Conservation (phyloP, 2,113 vertebrate species). For the Ranitomeya variabilis region DNA sequence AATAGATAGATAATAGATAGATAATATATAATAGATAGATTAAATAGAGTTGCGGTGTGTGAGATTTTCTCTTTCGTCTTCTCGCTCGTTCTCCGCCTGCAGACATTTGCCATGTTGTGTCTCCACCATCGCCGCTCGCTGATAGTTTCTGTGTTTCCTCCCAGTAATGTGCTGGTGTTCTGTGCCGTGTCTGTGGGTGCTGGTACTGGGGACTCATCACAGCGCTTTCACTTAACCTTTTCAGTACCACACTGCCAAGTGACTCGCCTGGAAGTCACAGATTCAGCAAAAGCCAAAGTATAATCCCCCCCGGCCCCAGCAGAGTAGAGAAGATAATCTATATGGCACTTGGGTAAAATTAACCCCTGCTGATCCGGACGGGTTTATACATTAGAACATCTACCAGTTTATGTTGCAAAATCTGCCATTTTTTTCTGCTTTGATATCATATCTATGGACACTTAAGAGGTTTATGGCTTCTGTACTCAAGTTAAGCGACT, state of each 20-base stretch:
- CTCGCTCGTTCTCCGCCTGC: neutral
- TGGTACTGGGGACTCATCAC: neutral
- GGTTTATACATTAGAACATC: neutral
- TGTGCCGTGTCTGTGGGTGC: neutral
- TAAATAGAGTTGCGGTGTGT: neutral
- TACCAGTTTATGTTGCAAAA: neutral
- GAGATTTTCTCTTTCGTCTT: too few species aligned
- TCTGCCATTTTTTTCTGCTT: neutral
- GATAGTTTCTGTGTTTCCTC: neutral
- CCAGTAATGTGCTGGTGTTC: neutral
- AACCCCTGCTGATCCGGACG: neutral
- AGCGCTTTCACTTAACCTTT: neutral
- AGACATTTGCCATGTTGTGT: constrained; percentile 16
- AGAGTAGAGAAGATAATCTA: neutral
- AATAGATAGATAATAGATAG: neutral
- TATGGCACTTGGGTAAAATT: neutral
- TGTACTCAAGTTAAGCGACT: neutral
- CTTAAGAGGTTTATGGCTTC: neutral
- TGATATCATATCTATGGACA: neutral
- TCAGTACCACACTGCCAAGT: neutral
- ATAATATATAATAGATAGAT: neutral
- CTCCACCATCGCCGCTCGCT: neutral
- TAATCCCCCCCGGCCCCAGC: neutral
- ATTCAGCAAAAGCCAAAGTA: neutral
- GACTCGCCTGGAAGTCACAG: neutral